Base-by-base conservation (phyloP, 2,888 invertebrate species). In the Leucophenga maculata region DNA sequence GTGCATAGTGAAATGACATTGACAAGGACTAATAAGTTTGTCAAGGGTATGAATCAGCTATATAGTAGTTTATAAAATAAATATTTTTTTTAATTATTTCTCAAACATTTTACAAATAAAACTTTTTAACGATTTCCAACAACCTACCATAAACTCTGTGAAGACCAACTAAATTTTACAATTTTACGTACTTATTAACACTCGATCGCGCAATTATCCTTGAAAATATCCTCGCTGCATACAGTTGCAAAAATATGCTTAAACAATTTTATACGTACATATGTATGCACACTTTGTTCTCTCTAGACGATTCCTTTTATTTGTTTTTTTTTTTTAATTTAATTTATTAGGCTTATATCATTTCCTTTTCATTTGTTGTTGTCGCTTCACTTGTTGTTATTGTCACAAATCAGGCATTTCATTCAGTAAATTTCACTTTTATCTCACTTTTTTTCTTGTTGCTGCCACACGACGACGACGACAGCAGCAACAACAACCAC, bases 341-440 rank as follows among this genome's bases (percentile, higher is more conserved):
- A n/a, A 18, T 31, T 26, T 22, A 57, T 57, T 57, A 16, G n/a
- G 44, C 32, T 39, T 60, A 55, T 54, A 16, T 54, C 75, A 79
- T 76, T 77, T 74, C 74, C 69, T 72, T 68, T 69, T 55, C 26
- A 55, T 60, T 60, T 60, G 32, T 39, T 39, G n/a, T 39, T 60
- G 11, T 39, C 39, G 39, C 8, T 39, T 39, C 39, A 39, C 8
- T 57, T 54, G 32, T 55, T 26, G 72, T 70, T 69, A 77, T 75
- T 76, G 79, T 80, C 73, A 74, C 70, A 73, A 74, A 73, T 73
- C 74, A 77, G 68, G 39, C 72, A 75, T 77, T 82, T 80, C 75
- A 77, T 82, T 78, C 74, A 83, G 76, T 76, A 78, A 84, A 82
- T 84, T 83, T 83, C 83, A 83, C 84, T 84, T 83, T 82, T 84